Conservation (phyloP, 2,113 vertebrate species). For the Manacus vitellinus region DNA sequence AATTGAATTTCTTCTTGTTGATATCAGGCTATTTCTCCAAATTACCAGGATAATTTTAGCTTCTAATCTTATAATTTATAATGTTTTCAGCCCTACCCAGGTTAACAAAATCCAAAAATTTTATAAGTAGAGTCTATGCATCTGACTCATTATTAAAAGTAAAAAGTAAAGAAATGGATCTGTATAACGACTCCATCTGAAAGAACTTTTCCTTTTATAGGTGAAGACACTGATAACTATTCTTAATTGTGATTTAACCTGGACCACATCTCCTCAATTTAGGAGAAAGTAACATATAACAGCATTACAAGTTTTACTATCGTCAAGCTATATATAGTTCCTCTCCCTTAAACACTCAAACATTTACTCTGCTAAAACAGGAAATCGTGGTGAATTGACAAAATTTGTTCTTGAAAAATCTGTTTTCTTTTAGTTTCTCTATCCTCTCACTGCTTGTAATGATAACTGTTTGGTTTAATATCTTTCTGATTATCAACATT, state of each 20-base stretch:
- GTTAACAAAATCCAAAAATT: not conserved
- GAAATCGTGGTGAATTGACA: not conserved
- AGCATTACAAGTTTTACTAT: not conserved
- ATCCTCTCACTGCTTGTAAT: not conserved
- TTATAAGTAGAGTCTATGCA: not conserved
- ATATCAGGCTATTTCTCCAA: not conserved
- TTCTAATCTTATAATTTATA: not conserved
- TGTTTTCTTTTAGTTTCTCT: not conserved
- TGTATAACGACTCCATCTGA: not conserved
- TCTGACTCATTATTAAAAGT: not conserved
- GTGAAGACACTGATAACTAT: not conserved
- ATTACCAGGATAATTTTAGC: not conserved
- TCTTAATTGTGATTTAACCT: not conserved
- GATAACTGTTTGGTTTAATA: not conserved
- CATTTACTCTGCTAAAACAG: not conserved
- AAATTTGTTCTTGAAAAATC: not conserved
- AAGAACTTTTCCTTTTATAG: not conserved
- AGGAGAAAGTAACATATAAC: not conserved
- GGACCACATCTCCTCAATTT: not conserved
- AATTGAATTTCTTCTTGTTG: not conserved
- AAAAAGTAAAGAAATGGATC: not conserved
- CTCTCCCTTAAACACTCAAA: not conserved
- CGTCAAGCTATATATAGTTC: not conserved
- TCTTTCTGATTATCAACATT: not conserved
- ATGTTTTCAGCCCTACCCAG: not conserved